Percentiles rank a stretch among this genome's conserved stretches.
These are phyloP conservation scores for Cephalopachus bancanus DNA, from an alignment of 2,797 vertebrate species.

Conservation along the genomic window DNA sequence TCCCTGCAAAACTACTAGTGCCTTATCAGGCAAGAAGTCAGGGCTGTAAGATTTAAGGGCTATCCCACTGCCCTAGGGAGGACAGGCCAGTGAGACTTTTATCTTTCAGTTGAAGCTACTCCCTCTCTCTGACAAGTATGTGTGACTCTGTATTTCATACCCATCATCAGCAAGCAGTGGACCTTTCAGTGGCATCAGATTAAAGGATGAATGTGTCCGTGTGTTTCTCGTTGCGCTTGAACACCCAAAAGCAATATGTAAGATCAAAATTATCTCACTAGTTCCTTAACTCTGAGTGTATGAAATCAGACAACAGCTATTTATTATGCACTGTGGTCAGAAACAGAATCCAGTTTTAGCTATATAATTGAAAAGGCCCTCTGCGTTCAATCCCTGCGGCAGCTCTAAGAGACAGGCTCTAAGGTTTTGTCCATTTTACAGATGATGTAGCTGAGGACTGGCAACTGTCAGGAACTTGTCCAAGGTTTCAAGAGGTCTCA, in stretches of 20 bases:
- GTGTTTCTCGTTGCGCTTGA: slow-evolving; percentile 82
- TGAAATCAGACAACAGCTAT: slow-evolving; percentile 83
- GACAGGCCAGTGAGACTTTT: slow-evolving; percentile 82
- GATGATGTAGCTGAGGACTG: not conserved
- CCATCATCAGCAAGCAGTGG: slow-evolving; percentile 84
- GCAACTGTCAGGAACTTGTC: not conserved
- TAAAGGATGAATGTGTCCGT: slow-evolving; percentile 83
- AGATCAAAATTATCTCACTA: slow-evolving; percentile 70
- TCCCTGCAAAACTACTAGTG: not conserved
- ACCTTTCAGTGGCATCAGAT: slow-evolving; percentile 86
- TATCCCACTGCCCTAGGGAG: slow-evolving; percentile 81
- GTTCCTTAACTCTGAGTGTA: slow-evolving; percentile 82
- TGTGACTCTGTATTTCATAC: slow-evolving; percentile 86
- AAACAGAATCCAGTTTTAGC: slow-evolving; percentile 72
- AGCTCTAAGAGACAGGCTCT: not conserved
- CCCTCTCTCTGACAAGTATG: slow-evolving; percentile 82
- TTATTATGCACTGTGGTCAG: not conserved
- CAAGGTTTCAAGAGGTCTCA: not conserved
- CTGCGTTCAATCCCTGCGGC: not conserved
- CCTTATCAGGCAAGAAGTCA: slow-evolving; percentile 81
- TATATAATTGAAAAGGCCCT: slow-evolving; percentile 82
- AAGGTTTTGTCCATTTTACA: not conserved
- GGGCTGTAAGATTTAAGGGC: slow-evolving; percentile 72
- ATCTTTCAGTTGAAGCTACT: slow-evolving; percentile 84
- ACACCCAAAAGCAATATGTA: slow-evolving; percentile 84